These are phyloP conservation scores for Callaeas wilsoni DNA, from an alignment of 2,113 vertebrate genomes.

Conservation along the genomic window DNA sequence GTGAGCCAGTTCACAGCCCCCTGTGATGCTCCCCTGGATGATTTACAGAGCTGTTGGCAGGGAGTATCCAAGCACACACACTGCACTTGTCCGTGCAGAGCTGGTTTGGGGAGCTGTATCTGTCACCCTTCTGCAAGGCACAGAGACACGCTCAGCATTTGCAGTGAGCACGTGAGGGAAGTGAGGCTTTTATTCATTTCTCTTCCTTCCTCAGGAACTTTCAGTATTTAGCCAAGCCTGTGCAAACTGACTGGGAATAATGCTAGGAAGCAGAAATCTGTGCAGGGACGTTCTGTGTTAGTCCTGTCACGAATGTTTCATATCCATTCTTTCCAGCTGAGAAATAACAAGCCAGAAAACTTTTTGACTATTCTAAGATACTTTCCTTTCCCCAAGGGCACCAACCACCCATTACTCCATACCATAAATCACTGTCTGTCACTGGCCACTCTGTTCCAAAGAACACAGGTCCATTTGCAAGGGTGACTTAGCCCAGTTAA, in stretches of 20 bases:
- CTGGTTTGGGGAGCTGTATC: fast-evolving
- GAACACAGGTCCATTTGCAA: neutral
- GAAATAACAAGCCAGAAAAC: neutral
- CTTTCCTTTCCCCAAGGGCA: neutral
- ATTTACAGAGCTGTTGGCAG: neutral
- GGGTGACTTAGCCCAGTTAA: neutral
- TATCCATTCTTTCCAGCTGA: neutral
- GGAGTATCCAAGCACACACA: neutral
- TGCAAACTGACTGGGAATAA: neutral
- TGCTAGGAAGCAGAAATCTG: neutral
- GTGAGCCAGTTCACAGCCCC: neutral
- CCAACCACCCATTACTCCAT: neutral
- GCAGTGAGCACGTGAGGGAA: neutral
- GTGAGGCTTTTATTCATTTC: neutral
- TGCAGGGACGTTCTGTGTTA: neutral
- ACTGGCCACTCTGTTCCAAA: neutral
- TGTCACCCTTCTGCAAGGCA: neutral
- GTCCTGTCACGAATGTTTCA: neutral
- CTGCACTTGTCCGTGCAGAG: neutral
- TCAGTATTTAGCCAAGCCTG: neutral
- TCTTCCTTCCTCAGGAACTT: neutral
- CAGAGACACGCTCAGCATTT: fast-evolving
- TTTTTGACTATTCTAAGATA: neutral
- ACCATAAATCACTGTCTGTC: neutral
- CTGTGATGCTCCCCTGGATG: fast-evolving